A percentile compares a stretch with the other conserved stretches of the same genome.
These are phyloP conservation scores for Lacanobia oleracea DNA, from an alignment of 2,888 invertebrate genomes.

Conservation along the genomic window DNA sequence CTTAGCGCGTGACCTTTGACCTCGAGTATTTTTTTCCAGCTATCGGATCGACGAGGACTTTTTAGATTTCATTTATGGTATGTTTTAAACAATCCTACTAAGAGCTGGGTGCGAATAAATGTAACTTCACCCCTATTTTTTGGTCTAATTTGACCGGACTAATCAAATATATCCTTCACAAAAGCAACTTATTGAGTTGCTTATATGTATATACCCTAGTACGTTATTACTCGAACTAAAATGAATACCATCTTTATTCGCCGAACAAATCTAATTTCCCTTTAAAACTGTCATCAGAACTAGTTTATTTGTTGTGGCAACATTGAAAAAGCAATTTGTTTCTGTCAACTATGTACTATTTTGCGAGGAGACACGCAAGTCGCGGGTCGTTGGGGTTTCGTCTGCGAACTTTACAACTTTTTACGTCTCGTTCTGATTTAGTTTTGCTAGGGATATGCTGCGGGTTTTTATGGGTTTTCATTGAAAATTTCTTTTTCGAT, in stretches of 20 bases:
- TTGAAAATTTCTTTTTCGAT: too few relatives aligned
- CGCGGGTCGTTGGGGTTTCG: conserved; percentile 59
- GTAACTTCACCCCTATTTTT: too few relatives aligned
- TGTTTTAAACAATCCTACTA: too few relatives aligned
- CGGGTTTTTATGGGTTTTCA: too few relatives aligned
- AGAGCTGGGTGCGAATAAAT: too few relatives aligned
- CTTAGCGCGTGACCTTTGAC: too few relatives aligned
- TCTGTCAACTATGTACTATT: conserved; percentile 69
- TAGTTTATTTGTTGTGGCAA: conserved; percentile 57
- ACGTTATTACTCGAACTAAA: conserved; percentile 18
- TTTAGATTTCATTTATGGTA: too few relatives aligned
- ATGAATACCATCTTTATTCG: conserved; percentile 52
- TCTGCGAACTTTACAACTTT: conserved; percentile 69
- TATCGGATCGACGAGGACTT: too few relatives aligned
- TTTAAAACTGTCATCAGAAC: conserved; percentile 58
- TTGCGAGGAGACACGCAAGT: conserved; percentile 69
- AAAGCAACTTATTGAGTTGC: too few relatives aligned
- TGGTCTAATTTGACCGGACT: too few relatives aligned
- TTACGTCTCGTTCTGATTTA: conserved; percentile 36
- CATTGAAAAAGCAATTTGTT: conserved; percentile 74
- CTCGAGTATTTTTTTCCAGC: too few relatives aligned
- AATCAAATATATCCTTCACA: neutral
- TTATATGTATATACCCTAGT: conserved; percentile 9
- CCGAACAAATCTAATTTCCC: conserved; percentile 57
- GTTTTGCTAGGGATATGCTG: conserved; percentile 9